These are phyloP conservation scores for Cepaea hortensis DNA, from an alignment of 2,888 invertebrate genomes.

Conservation along the genomic window DNA sequence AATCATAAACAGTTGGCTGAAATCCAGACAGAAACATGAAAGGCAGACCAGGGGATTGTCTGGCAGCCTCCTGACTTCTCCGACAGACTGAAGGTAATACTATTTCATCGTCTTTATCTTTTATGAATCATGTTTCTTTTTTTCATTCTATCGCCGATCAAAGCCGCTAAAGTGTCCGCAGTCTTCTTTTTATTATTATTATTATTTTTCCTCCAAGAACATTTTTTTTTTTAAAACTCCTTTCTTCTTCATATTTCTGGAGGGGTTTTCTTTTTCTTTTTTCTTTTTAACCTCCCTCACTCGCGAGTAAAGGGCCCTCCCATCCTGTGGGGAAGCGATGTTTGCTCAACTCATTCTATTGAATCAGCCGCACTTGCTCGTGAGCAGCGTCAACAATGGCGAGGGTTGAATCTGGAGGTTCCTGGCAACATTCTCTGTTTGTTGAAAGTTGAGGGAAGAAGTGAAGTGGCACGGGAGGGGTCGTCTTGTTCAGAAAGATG, in stretches of 20 bases:
- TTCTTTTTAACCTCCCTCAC: not conserved
- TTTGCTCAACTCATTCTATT: slow-evolving; percentile 42
- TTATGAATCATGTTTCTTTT: slow-evolving; percentile 11
- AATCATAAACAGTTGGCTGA: too few species aligned
- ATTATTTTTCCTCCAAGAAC: not conserved
- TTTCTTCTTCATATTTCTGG: not conserved
- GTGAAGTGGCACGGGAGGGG: slow-evolving; percentile 22
- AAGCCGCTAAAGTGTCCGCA: slow-evolving; percentile 18
- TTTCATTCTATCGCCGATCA: slow-evolving; percentile 1
- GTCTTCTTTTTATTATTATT: not conserved
- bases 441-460: slow-evolving; percentile 22
- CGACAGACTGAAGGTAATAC: not conserved
- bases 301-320: not conserved
- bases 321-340: slow-evolving; percentile 5
- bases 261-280: too few species aligned
- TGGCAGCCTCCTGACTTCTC: not conserved
- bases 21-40: too few species aligned
- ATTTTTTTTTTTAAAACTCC: not conserved
- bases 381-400: slow-evolving; percentile 38
- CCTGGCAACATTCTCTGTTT: slow-evolving; percentile 21
- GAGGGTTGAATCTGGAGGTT: not conserved
- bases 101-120: not conserved
- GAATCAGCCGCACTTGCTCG: slow-evolving; percentile 41
- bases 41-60: not conserved
- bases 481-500: not conserved